Percentiles rank a stretch among this genome's conserved stretches.
Conservation (phyloP, 2,797 vertebrate genomes). For the Novumbra hubbsi region DNA sequence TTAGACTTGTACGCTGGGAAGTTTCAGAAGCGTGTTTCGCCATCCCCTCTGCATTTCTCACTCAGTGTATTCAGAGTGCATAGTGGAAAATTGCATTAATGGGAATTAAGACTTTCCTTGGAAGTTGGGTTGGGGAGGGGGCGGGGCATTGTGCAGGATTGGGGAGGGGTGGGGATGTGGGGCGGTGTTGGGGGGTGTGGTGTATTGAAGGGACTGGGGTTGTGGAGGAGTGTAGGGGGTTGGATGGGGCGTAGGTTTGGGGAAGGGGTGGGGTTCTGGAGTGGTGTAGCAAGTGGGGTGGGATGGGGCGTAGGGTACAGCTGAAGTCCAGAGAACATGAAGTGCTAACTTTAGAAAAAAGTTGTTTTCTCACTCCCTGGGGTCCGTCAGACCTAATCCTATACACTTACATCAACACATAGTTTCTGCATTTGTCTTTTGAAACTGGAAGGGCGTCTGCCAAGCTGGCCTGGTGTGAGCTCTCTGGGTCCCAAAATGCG, state of each 20-base stretch:
- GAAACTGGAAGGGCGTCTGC: conserved; percentile 60
- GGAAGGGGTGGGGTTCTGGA: not conserved
- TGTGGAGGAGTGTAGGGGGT: no score
- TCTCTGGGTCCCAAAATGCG: conserved; percentile 70
- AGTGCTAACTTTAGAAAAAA: conserved; percentile 60
- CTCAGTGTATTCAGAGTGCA: conserved; percentile 44
- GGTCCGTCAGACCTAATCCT: conserved; percentile 55
- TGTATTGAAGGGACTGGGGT: not conserved
- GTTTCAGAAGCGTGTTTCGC: conserved; percentile 50
- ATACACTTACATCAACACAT: conserved; percentile 73
- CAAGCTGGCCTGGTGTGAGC: conserved; percentile 36
- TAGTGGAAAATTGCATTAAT: conserved; percentile 52
- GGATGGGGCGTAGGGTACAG: conserved; percentile 42
- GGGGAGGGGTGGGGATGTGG: no score
- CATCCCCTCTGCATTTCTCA: conserved; percentile 42
- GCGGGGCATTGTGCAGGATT: no score
- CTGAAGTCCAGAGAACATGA: conserved; percentile 35
- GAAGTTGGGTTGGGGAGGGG: conserved; percentile 30
- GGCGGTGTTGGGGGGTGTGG: conserved; percentile 8
- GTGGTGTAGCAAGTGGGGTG: no score
- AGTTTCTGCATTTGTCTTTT: conserved; percentile 72
- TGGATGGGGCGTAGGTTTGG: not conserved
- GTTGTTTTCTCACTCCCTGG: conserved; percentile 24
- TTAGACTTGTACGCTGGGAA: conserved; percentile 40
- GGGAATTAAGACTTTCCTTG: conserved; percentile 47